These are phyloP conservation scores for Neodontobutis hainanensis DNA, from an alignment of 2,113 vertebrate species.

Conservation along the genomic window DNA sequence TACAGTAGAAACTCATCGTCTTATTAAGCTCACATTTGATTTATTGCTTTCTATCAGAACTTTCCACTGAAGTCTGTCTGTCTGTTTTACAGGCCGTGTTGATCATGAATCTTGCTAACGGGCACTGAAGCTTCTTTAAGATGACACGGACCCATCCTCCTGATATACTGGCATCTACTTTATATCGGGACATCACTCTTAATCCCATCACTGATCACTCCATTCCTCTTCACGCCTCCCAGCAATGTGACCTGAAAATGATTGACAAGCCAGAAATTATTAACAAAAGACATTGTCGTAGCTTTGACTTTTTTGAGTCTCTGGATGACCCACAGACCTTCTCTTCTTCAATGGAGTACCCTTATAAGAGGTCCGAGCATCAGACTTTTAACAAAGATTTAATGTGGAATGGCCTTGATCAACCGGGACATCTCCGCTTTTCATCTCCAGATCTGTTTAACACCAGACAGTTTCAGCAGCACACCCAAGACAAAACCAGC, in stretches of 20 bases:
- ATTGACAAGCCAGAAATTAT: conserved; percentile 85
- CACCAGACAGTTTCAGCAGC: conserved; percentile 68
- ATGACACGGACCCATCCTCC: conserved; percentile 98
- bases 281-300: conserved; percentile 96
- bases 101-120: conserved; percentile 81
- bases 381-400: conserved; percentile 72
- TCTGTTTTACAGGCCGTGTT: conserved; percentile 63
- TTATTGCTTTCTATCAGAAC: background rate
- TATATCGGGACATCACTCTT: conserved; percentile 89
- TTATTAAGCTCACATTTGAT: background rate
- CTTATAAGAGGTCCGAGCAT: conserved; percentile 70
- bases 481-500: conserved; percentile 64
- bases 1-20: too few relatives aligned
- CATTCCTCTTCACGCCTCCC: conserved; percentile 71
- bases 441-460: conserved; percentile 76
- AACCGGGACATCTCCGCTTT: conserved; percentile 77
- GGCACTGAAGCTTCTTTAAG: conserved; percentile 81
- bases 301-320: conserved; percentile 94
- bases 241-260: conserved; percentile 87
- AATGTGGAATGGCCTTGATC: conserved; percentile 77
- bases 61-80: conserved; percentile 19
- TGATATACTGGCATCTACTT: conserved; percentile 92
- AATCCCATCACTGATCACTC: conserved; percentile 75
- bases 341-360: conserved; percentile 79
- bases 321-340: conserved; percentile 84